Percentiles rank a stretch among this genome's conserved stretches.
These are phyloP conservation scores for Phalacrocorax pelagicus DNA, from an alignment of 2,113 vertebrate species.

Conservation along the genomic window DNA sequence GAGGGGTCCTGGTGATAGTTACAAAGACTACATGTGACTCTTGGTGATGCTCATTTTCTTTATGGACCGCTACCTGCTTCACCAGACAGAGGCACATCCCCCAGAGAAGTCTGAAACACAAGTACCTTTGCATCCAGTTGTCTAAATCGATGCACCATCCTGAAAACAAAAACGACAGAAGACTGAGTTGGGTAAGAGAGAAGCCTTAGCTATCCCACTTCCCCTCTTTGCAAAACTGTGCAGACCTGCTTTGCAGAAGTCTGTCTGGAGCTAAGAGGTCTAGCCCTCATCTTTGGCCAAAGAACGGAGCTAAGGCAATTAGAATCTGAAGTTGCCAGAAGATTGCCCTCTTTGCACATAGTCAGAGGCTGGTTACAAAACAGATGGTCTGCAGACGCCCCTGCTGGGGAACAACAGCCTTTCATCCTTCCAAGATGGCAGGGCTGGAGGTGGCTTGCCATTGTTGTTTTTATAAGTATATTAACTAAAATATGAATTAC, in stretches of 20 bases:
- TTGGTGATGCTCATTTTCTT: neutral
- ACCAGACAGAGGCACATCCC: neutral
- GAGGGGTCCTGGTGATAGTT: neutral
- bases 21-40: neutral
- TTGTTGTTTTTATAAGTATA: neutral
- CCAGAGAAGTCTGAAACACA: neutral
- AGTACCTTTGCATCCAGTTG: slow-evolving; percentile 79
- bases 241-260: neutral
- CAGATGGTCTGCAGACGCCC: neutral
- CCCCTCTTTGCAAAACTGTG: neutral
- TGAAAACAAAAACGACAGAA: slow-evolving; percentile 15
- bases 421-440: neutral
- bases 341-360: neutral
- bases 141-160: slow-evolving; percentile 74
- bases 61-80: neutral
- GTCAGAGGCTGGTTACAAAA: neutral
- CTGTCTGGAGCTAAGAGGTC: neutral
- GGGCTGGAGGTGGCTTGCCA: neutral
- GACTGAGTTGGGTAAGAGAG: neutral
- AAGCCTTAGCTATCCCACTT: neutral
- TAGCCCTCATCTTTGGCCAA: neutral
- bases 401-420: neutral
- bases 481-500: neutral
- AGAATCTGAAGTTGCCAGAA: neutral
- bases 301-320: neutral